A percentile compares a stretch with the other conserved stretches of the same genome.
These are phyloP conservation scores for Sarcophaga variegata DNA, from an alignment of 2,888 invertebrate genomes.

Conservation along the genomic window DNA sequence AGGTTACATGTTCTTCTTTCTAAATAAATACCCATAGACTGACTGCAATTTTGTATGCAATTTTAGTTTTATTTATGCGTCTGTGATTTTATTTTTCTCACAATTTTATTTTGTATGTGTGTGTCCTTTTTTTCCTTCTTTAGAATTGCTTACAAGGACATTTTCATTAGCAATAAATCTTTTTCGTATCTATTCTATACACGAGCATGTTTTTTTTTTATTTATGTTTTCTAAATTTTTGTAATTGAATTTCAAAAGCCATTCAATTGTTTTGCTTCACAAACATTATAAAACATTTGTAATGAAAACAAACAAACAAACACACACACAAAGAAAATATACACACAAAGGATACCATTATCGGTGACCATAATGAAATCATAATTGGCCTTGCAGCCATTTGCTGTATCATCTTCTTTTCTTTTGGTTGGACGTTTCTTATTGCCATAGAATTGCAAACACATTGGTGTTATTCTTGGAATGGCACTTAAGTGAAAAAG, in stretches of 20 bases:
- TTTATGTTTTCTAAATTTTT: slow-evolving; percentile 53
- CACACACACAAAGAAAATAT: no score
- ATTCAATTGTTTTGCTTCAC: slow-evolving; percentile 53
- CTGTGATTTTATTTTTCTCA: neutral
- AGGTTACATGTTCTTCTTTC: neutral
- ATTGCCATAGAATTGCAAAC: slow-evolving; percentile 33
- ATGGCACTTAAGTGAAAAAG: slow-evolving; percentile 19
- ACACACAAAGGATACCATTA: slow-evolving; percentile 14
- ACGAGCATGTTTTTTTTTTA: slow-evolving; percentile 8
- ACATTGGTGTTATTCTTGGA: slow-evolving; percentile 25
- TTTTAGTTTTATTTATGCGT: slow-evolving; percentile 31
- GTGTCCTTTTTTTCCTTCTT: slow-evolving; percentile 34
- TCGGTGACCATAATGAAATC: slow-evolving; percentile 63
- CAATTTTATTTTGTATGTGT: neutral
- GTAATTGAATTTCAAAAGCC: slow-evolving; percentile 54
- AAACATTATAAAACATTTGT: slow-evolving; percentile 61
- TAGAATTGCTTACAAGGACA: slow-evolving; percentile 43
- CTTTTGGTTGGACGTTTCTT: neutral
- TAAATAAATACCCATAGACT: neutral
- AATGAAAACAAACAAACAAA: slow-evolving; percentile 46
- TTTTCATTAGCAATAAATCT: slow-evolving; percentile 67
- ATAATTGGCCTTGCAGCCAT: slow-evolving; percentile 51
- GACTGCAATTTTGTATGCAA: slow-evolving; percentile 50
- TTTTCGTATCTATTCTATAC: slow-evolving; percentile 4
- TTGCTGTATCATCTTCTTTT: neutral